Evolutionary conservation across 2,888 invertebrate genomes (phyloP).

Genomic region (Diarsia mendica): DNA sequence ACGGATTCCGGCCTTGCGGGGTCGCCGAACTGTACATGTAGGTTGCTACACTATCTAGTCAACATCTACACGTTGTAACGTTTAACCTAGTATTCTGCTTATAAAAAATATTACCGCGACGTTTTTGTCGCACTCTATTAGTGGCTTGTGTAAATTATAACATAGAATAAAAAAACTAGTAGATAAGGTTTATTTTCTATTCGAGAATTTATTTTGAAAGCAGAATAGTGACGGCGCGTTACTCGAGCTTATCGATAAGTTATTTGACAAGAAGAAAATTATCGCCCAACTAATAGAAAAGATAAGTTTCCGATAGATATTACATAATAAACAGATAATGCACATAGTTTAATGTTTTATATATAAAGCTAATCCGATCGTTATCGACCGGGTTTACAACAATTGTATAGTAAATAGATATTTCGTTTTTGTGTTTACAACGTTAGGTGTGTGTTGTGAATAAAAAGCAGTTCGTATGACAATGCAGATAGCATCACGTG

Average conservation of each 20-base stretch:
- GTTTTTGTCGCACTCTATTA: constrained; percentile 51
- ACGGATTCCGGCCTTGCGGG: constrained; percentile 89
- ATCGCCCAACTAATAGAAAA: constrained; percentile 53
- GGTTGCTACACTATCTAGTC: constrained; percentile 79
- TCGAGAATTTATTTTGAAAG: constrained; percentile 44
- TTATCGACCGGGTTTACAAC: constrained; percentile 53
- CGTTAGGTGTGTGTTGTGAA: constrained; percentile 62
- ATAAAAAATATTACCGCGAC: constrained; percentile 57
- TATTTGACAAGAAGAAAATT: constrained; percentile 60
- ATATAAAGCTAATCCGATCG: constrained; percentile 54
- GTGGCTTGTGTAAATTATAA: constrained; percentile 46
- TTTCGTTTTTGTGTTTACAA: constrained; percentile 60
- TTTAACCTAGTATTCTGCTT: constrained; percentile 65
- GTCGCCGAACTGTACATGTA: constrained; percentile 82
- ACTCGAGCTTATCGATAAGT: constrained; percentile 60
- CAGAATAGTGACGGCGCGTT: constrained; percentile 39
- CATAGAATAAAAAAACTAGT: constrained; percentile 31
- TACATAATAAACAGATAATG: constrained; percentile 54
- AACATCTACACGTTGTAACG: constrained; percentile 70
- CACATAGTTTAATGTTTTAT: constrained; percentile 47
- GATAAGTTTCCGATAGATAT: constrained; percentile 54
- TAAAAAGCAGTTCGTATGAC: constrained; percentile 69
- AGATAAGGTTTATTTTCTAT: constrained; percentile 53
- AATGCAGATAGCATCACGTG: constrained; percentile 64
- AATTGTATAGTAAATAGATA: constrained; percentile 53